A percentile compares a stretch with the other conserved stretches of the same genome.
Evolutionary conservation across 2,113 vertebrate species (phyloP).

Genomic region (Glaucidium brasilianum): DNA sequence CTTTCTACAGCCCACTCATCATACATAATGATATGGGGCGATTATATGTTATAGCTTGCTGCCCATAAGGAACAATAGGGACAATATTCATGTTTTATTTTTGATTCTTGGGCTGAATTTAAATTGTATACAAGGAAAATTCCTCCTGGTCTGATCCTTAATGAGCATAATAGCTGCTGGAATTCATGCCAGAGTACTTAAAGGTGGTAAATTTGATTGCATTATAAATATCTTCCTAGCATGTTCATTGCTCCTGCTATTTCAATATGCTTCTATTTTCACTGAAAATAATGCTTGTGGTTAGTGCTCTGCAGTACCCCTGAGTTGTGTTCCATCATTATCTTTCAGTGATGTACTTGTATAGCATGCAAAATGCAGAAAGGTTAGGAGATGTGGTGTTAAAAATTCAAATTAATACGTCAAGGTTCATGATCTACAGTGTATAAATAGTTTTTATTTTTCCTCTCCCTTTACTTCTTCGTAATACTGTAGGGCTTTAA

Average conservation of each 20-base stretch:
- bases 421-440: neutral
- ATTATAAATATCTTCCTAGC: neutral
- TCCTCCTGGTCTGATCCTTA: neutral
- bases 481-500: neutral
- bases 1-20: neutral
- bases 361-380: neutral
- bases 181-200: neutral
- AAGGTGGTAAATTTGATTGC: neutral
- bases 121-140: neutral
- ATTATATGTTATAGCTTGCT: neutral
- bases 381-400: neutral
- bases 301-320: neutral
- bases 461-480: accelerated
- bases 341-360: neutral
- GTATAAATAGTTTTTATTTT: neutral
- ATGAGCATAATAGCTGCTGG: neutral
- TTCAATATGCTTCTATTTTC: neutral
- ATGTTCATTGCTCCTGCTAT: neutral
- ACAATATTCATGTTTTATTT: neutral
- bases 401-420: neutral
- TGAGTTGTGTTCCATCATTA: neutral
- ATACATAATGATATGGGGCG: neutral
- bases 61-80: neutral
- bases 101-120: neutral
- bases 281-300: neutral